A percentile compares a stretch with the other conserved stretches of the same genome.
Evolutionary conservation across 2,113 vertebrate species (phyloP).

Genomic region (Delphinapterus leucas): DNA sequence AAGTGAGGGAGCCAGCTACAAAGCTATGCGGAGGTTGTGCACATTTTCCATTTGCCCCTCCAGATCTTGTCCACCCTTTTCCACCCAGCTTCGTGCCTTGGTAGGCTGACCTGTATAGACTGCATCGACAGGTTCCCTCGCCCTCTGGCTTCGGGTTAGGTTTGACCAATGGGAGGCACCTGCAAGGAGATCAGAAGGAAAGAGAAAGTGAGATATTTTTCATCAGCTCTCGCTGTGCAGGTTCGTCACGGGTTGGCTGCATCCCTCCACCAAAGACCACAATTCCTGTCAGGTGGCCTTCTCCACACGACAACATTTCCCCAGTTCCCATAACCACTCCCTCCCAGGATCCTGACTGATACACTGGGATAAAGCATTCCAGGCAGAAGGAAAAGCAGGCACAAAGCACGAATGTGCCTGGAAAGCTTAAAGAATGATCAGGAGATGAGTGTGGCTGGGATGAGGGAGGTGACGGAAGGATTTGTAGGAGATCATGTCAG

Average conservation of each 20-base stretch:
- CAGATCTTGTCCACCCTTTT: not conserved
- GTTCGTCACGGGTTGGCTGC: not conserved
- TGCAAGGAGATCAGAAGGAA: constrained; percentile 52
- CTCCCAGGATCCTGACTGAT: not conserved
- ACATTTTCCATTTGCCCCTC: not conserved
- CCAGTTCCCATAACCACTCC: not conserved
- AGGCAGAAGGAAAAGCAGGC: not conserved
- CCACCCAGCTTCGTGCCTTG: not conserved
- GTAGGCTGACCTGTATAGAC: constrained; percentile 61
- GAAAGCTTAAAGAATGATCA: not conserved
- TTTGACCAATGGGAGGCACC: constrained; percentile 62
- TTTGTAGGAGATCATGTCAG: not conserved
- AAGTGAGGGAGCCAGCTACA: not conserved
- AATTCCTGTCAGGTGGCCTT: not conserved
- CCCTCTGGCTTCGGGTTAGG: constrained; percentile 26
- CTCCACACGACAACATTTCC: not conserved
- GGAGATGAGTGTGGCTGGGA: not conserved
- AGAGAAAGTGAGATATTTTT: constrained; percentile 29
- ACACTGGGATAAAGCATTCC: not conserved
- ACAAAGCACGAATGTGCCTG: not conserved
- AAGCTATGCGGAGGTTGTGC: not conserved
- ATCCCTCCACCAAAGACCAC: not conserved
- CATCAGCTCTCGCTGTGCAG: not conserved
- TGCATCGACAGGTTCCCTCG: constrained; percentile 23
- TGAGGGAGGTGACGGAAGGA: not conserved